Percentiles rank a stretch among this genome's conserved stretches.
These are phyloP conservation scores for Maccullochella peelii DNA, from an alignment of 2,113 vertebrate species.

Conservation along the genomic window DNA sequence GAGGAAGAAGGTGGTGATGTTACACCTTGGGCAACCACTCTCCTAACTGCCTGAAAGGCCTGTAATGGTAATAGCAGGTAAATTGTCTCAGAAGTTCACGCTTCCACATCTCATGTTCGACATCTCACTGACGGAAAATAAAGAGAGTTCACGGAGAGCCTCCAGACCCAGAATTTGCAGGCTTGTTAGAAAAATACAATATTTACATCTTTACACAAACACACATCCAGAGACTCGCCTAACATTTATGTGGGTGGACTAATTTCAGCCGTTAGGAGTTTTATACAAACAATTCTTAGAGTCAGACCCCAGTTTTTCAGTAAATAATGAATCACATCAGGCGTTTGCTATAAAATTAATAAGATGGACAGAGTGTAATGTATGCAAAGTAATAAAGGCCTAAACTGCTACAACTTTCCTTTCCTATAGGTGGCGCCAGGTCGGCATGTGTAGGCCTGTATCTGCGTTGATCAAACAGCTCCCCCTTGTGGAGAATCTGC, in stretches of 20 bases:
- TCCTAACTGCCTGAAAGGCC: not conserved
- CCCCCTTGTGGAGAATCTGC: not conserved
- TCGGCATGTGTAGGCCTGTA: not conserved
- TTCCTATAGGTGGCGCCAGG: not conserved
- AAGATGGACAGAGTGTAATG: not conserved
- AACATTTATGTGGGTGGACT: not conserved
- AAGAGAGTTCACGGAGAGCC: not conserved
- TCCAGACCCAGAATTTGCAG: not conserved
- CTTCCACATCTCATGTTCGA: not conserved
- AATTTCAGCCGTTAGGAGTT: not conserved
- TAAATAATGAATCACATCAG: not conserved
- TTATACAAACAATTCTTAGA: constrained; percentile 6
- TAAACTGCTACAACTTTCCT: not conserved
- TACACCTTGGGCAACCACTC: not conserved
- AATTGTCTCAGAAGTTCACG: not conserved
- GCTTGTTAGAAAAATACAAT: constrained; percentile 21
- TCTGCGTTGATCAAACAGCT: not conserved
- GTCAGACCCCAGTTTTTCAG: not conserved
- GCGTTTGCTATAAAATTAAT: not conserved
- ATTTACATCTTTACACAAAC: constrained; percentile 54
- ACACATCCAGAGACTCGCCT: constrained; percentile 3
- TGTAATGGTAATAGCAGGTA: not conserved
- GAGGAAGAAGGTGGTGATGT: not conserved
- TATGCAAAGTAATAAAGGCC: not conserved
- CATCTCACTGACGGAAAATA: not conserved